phyloP scores from a whole-genome alignment of 2,113 vertebrate species.

The Micronycteris hirsuta region DNA sequence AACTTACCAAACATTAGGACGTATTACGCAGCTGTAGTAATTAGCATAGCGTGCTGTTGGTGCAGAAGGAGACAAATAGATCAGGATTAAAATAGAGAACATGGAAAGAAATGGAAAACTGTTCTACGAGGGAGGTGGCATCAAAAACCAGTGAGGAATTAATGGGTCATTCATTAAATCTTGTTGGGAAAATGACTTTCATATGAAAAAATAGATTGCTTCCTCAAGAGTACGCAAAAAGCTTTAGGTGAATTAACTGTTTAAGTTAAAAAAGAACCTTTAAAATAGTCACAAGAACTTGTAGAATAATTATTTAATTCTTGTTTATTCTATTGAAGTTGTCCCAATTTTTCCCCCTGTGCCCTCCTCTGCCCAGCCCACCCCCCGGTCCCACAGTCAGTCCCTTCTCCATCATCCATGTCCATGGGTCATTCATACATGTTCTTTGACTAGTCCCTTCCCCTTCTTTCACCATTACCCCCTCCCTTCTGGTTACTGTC shows the following conservation, averaged over 20 bases:
- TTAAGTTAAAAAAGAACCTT: neutral
- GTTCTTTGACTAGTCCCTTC: too few species aligned
- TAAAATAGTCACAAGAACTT: slow-evolving; percentile 14
- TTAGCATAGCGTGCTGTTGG: neutral
- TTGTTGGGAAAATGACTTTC: neutral
- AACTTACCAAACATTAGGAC: slow-evolving; percentile 12
- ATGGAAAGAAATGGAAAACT: neutral
- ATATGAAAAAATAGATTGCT: neutral
- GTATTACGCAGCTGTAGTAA: neutral
- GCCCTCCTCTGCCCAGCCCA: too few species aligned
- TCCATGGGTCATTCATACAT: too few species aligned
- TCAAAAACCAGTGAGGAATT: slow-evolving; percentile 9
- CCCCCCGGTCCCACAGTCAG: too few species aligned
- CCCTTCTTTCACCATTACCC: too few species aligned
- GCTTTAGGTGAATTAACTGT: neutral
- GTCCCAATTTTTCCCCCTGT: too few species aligned
- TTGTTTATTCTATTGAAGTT: too few species aligned
- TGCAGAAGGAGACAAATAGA: neutral
- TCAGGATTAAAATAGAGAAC: neutral
- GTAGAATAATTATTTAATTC: neutral
- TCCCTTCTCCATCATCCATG: too few species aligned
- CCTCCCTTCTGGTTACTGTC: too few species aligned
- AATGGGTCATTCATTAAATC: neutral
- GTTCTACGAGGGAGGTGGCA: neutral
- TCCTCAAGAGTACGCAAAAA: neutral